A percentile compares a stretch with the other conserved stretches of the same genome.
Evolutionary conservation across 2,888 invertebrate species (phyloP).

Genomic region (Slavum lentiscoides): DNA sequence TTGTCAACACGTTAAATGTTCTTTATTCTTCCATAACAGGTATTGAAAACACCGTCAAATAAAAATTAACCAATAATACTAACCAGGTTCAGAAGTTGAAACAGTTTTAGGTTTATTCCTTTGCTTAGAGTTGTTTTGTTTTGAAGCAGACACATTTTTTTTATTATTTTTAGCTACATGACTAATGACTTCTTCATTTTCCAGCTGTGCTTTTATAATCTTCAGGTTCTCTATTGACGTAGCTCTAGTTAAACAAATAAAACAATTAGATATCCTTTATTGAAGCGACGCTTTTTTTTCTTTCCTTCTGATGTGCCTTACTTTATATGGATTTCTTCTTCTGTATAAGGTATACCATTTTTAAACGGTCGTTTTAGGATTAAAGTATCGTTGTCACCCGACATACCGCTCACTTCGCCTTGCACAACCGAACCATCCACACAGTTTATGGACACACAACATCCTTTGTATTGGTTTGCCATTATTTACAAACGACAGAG

Average conservation of each 20-base stretch:
- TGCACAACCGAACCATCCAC: constrained; percentile 80
- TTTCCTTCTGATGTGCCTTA: constrained; percentile 9
- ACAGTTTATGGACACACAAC: constrained; percentile 82
- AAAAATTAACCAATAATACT: constrained; percentile 54
- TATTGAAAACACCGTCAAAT: no score
- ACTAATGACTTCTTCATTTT: constrained; percentile 33
- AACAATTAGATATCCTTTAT: not conserved
- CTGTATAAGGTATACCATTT: constrained; percentile 72
- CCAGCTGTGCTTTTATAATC: constrained; percentile 69
- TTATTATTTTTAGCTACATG: constrained; percentile 61
- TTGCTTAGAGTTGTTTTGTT: constrained; percentile 59
- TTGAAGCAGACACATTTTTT: constrained; percentile 64
- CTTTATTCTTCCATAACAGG: not conserved
- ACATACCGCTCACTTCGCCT: constrained; percentile 75
- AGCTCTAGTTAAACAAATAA: constrained; percentile 63
- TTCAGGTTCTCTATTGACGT: constrained; percentile 75
- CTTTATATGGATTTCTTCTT: constrained; percentile 58
- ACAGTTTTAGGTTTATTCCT: constrained; percentile 62
- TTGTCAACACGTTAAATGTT: not conserved
- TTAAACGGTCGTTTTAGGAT: constrained; percentile 80
- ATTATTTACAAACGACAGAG: constrained; percentile 31
- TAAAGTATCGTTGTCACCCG: constrained; percentile 68
- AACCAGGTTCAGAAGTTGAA: constrained; percentile 62
- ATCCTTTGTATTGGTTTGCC: constrained; percentile 68
- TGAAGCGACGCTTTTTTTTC: not conserved